A percentile compares a stretch with the other conserved stretches of the same genome.
Evolutionary conservation across 2,888 invertebrate genomes (phyloP).

Genomic region (Diachrysia chrysitis): DNA sequence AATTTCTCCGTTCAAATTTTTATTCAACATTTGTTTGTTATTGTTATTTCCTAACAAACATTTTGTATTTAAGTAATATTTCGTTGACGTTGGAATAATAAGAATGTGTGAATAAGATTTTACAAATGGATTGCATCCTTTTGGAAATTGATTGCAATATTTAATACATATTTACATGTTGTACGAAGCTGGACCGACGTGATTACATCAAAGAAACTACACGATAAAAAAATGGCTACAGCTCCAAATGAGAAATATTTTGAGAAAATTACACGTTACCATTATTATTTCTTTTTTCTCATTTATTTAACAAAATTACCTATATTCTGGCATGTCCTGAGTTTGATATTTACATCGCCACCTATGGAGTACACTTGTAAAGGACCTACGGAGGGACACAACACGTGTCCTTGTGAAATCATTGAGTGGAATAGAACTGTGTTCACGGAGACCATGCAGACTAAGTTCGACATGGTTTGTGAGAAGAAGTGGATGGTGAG

Average conservation of each 20-base stretch:
- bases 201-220: conserved; percentile 23
- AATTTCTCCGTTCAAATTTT: background rate
- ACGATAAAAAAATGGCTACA: conserved; percentile 63
- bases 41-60: background rate
- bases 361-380: conserved; percentile 73
- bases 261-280: conserved; percentile 67
- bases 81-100: too few relatives aligned
- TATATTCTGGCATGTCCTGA: conserved; percentile 77
- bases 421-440: conserved; percentile 73
- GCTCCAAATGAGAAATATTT: conserved; percentile 75
- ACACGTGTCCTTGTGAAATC: conserved; percentile 72
- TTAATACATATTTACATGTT: background rate
- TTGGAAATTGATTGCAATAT: background rate
- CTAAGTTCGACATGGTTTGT: conserved; percentile 73
- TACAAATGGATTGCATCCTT: too few relatives aligned
- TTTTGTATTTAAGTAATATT: background rate
- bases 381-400: conserved; percentile 35
- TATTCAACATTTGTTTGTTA: background rate
- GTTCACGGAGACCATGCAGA: conserved; percentile 75
- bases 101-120: too few relatives aligned
- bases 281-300: conserved; percentile 70
- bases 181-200: conserved; percentile 35
- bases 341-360: conserved; percentile 76
- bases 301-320: conserved; percentile 73
- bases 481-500: conserved; percentile 72